Percentiles rank a stretch among this genome's conserved stretches.
Evolutionary conservation across 2,113 vertebrate genomes (phyloP).

Genomic region (Tupaia chinensis): DNA sequence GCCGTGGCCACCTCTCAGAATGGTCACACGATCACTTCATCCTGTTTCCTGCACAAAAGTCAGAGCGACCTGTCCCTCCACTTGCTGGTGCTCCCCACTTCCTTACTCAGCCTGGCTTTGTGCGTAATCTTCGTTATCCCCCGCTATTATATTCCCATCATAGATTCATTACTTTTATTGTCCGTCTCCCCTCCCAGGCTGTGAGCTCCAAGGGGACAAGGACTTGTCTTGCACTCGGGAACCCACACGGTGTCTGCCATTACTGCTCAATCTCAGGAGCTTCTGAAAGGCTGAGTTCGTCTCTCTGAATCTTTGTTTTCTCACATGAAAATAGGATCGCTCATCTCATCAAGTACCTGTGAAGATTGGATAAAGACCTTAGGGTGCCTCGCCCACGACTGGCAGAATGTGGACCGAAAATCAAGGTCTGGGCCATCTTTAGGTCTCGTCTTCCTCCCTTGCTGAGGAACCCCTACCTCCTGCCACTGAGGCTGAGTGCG

Average conservation of each 20-base stretch:
- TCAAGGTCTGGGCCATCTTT: background rate
- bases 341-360: background rate
- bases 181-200: background rate
- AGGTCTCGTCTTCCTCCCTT: background rate
- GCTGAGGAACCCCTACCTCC: background rate
- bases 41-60: background rate
- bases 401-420: background rate
- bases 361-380: background rate
- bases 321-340: background rate
- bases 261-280: background rate
- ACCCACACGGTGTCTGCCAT: background rate
- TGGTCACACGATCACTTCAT: background rate
- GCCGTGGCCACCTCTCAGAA: background rate
- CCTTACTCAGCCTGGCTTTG: conserved; percentile 48
- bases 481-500: background rate
- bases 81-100: background rate
- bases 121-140: background rate
- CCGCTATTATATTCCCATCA: background rate
- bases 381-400: background rate
- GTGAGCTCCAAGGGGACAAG: background rate
- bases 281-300: background rate
- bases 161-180: background rate
- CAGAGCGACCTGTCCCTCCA: background rate
- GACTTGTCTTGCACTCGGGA: conserved; percentile 30
- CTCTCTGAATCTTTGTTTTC: conserved; percentile 28